A percentile compares a stretch with the other conserved stretches of the same genome.
Conservation (phyloP, 2,888 invertebrate species). For the Scaptomyza flava region DNA sequence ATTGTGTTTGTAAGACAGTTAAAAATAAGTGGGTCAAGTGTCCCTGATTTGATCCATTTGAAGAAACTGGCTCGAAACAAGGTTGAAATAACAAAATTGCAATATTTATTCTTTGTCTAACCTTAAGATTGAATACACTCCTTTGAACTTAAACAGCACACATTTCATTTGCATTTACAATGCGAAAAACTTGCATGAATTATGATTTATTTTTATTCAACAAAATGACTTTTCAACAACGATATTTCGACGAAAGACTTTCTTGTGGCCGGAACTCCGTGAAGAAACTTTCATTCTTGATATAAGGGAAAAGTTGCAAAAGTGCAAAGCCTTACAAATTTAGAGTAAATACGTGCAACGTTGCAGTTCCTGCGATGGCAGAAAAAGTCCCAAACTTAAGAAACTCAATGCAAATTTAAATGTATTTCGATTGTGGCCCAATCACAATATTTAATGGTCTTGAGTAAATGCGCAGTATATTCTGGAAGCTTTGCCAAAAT, state of each 20-base stretch:
- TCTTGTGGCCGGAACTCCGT: neutral
- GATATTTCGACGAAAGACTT: neutral
- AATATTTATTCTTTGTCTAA: neutral
- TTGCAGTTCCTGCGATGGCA: neutral
- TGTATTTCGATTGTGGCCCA: conserved; percentile 16
- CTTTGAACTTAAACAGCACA: neutral
- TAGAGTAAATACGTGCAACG: neutral
- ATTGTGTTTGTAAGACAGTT: neutral
- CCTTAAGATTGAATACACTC: neutral
- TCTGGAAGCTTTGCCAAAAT: conserved; percentile 16
- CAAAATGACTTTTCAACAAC: neutral
- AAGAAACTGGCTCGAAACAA: too few species aligned
- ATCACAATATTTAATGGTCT: conserved; percentile 30
- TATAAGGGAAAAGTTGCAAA: conserved; percentile 2
- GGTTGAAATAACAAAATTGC: too few species aligned
- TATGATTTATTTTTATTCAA: neutral
- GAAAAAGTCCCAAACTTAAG: neutral
- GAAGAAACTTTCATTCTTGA: conserved; percentile 14
- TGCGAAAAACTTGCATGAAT: neutral
- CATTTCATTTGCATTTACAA: neutral
- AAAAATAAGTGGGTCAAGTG: neutral
- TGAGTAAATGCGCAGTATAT: conserved; percentile 18
- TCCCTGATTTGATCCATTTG: too few species aligned
- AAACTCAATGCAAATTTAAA: conserved; percentile 13
- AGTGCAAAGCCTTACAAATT: neutral